Percentiles rank a stretch among this genome's conserved stretches.
phyloP scores from a whole-genome alignment of 2,113 vertebrate genomes.

The Oncorhynchus masou region DNA sequence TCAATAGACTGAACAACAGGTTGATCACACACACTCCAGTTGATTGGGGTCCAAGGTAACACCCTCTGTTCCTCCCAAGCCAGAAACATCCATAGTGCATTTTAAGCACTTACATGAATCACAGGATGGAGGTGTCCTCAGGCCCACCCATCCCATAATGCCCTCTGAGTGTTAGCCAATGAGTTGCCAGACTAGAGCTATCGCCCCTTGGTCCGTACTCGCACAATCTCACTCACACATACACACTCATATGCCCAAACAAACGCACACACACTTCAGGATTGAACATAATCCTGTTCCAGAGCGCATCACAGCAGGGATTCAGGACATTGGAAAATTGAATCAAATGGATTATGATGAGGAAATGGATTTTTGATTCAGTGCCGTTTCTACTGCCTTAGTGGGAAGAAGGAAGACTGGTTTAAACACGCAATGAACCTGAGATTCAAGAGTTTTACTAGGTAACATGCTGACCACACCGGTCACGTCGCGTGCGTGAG shows the following conservation, averaged over 20 bases:
- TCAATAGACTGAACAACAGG: too few relatives aligned
- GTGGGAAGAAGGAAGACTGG: background rate
- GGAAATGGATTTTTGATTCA: conserved; percentile 33
- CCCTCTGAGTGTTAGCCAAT: conserved; percentile 48
- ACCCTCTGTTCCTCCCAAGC: background rate
- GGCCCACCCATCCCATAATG: conserved; percentile 22
- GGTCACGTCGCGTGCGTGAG: too few relatives aligned
- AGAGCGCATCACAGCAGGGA: conserved; percentile 43
- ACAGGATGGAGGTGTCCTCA: background rate
- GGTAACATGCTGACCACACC: background rate
- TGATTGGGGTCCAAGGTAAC: conserved; percentile 16
- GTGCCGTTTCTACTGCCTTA: conserved; percentile 13
- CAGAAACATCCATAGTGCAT: background rate
- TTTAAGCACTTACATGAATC: background rate
- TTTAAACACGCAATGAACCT: background rate
- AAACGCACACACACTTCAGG: conserved; percentile 22
- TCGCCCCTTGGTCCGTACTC: conserved; percentile 25
- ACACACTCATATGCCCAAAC: conserved; percentile 17
- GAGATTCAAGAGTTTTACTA: background rate
- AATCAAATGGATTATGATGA: conserved; percentile 46
- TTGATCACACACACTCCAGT: background rate
- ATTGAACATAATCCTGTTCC: conserved; percentile 64
- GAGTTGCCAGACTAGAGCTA: conserved; percentile 53
- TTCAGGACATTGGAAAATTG: conserved; percentile 56
- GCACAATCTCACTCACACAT: conserved; percentile 15